Conservation (phyloP, 2,888 invertebrate species). For the Amiota communis region DNA sequence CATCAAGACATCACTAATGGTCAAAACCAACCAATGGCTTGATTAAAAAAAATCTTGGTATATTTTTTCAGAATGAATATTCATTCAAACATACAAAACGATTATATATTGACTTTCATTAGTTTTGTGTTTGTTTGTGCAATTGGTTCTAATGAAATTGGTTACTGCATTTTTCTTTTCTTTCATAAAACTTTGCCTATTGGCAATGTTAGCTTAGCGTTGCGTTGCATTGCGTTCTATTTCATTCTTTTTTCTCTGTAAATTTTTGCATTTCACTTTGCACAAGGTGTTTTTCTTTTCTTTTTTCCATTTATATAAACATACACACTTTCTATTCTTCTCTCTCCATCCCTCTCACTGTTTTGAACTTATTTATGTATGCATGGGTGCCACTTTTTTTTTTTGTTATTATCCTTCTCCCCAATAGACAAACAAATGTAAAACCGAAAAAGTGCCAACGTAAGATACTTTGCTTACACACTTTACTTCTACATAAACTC, state of each 20-base stretch:
- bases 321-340: no score
- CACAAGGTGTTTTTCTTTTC: constrained; percentile 15
- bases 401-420: no score
- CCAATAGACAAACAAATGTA: background rate
- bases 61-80: no score
- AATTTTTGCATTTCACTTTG: constrained; percentile 20
- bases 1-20: no score
- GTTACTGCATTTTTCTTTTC: background rate
- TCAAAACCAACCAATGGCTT: no score
- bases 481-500: constrained; percentile 1
- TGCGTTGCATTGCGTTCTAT: constrained; percentile 19
- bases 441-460: constrained; percentile 11
- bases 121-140: background rate
- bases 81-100: no score
- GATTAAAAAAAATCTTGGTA: no score
- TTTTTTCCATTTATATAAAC: background rate
- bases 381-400: background rate
- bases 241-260: constrained; percentile 30
- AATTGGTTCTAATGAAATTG: constrained; percentile 15
- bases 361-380: no score
- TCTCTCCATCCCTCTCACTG: no score
- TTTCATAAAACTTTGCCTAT: background rate
- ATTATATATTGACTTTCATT: background rate
- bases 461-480: constrained; percentile 22
- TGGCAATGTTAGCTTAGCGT: constrained; percentile 17